Base-by-base conservation (phyloP, 2,888 invertebrate species). In the Neria commutata region DNA sequence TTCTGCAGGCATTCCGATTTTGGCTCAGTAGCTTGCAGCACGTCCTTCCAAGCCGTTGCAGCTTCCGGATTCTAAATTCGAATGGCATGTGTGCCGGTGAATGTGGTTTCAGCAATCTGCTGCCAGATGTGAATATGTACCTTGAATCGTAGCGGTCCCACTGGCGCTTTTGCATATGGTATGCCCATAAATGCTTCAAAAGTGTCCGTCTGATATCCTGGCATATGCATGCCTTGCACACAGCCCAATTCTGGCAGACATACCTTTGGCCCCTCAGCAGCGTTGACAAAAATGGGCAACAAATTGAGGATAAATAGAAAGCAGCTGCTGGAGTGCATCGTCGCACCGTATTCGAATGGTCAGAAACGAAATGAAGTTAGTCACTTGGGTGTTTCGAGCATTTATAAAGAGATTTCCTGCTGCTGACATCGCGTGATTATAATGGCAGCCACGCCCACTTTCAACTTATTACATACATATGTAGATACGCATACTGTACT, bases 1-100 rank as follows among this genome's bases (percentile, higher is more conserved):
- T 83, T 84, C 67, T 85, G 85, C 17, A 83, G 71, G 54, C 85
- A 85, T 14, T 71, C 67, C 0, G 80, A 67, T 19, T 75, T 78
- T 4, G 83, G 75, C 25, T 66, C 46, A 0, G 70, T 79, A 0
- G 82, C 82, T 61, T 80, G 56, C 2, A 72, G 53, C 2, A 66
- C 51, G 10, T 63, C 71, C 0, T 61, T n/a, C 78, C 78, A 79
- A 16, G 67, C 58, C 1, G 51, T 47, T 3, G 62, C 52, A 0
- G 75, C 68, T 11, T 71, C 61, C 1, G 81, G 80, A 72, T 79
- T 76, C 78, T 81, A 33, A 29, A 68, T 61, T 21, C 5, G 34
- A 25, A 29, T n/a, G n/a, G n/a, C n/a, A 4, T 51, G 2, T 16
- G 1, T 2, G 33, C 21, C n/a, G 16, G 14, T 19, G 19, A 33